Evolutionary conservation across 1,140 invertebrate species (phyloP).

Genomic region (Apis florea): DNA sequence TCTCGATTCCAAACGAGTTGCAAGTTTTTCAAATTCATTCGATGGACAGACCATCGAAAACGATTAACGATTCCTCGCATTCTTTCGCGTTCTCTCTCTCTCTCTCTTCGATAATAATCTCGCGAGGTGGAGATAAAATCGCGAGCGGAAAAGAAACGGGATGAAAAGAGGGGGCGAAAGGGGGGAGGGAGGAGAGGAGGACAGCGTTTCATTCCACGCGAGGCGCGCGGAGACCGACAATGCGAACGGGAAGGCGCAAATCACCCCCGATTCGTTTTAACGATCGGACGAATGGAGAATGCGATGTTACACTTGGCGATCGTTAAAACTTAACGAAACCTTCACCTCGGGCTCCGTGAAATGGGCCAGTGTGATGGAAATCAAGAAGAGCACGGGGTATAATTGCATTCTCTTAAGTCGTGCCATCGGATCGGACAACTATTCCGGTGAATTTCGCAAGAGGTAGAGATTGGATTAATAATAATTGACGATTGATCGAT

Average conservation of each 20-base stretch:
- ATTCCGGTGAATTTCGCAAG: no score
- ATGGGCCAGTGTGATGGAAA: constrained; percentile 47
- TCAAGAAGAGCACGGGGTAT: constrained; percentile 19
- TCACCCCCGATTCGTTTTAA: constrained; percentile 59
- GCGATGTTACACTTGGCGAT: constrained; percentile 62
- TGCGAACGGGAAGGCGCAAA: constrained; percentile 44
- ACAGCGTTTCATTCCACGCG: constrained; percentile 17
- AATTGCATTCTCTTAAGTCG: constrained; percentile 29
- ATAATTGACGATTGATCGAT: neutral
- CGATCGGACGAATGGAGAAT: constrained; percentile 54
- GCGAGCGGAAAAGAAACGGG: neutral
- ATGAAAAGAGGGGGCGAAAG: neutral
- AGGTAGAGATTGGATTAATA: neutral
- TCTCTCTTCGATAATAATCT: neutral
- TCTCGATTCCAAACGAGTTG: neutral
- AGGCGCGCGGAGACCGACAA: constrained; percentile 21
- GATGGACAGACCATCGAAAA: no score
- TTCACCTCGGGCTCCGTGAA: neutral
- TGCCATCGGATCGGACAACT: neutral
- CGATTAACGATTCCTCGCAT: no score
- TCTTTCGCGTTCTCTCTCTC: no score
- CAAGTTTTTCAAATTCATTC: neutral
- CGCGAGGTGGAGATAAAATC: constrained; percentile 15
- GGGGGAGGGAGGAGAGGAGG: neutral
- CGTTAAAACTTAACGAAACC: constrained; percentile 65